Evolutionary conservation across 2,113 vertebrate genomes (phyloP).

Genomic region (Saguinus midas): DNA sequence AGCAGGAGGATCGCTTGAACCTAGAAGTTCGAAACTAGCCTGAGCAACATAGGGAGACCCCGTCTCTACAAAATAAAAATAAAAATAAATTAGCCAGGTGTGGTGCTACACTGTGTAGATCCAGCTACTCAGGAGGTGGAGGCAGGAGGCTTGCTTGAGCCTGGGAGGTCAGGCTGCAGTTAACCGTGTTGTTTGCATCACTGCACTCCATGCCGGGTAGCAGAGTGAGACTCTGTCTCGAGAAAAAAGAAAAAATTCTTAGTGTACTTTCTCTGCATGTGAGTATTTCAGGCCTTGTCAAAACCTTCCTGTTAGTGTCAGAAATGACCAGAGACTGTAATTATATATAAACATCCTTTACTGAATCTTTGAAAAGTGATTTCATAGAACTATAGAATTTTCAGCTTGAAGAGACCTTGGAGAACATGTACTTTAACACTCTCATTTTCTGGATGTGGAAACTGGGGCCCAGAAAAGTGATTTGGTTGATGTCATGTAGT

Average conservation of each 20-base stretch:
- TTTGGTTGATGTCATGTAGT: slow-evolving; percentile 49
- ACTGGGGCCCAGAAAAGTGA: slow-evolving; percentile 45
- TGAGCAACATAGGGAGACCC: too few species aligned
- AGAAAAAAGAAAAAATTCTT: background rate
- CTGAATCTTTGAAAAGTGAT: slow-evolving; percentile 62
- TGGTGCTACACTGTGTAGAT: too few species aligned
- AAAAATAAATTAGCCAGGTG: too few species aligned
- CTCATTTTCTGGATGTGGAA: slow-evolving; percentile 52
- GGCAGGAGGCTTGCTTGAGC: too few species aligned
- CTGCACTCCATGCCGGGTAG: too few species aligned
- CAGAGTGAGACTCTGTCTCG: too few species aligned
- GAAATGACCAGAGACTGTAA: slow-evolving; percentile 56
- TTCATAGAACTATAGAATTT: slow-evolving; percentile 46
- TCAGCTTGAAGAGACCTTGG: slow-evolving; percentile 55
- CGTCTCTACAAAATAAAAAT: too few species aligned
- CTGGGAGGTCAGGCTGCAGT: too few species aligned
- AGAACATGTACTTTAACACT: slow-evolving; percentile 35
- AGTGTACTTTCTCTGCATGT: background rate
- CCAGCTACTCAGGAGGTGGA: too few species aligned
- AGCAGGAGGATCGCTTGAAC: too few species aligned
- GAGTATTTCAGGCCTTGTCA: slow-evolving; percentile 39
- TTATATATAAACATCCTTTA: slow-evolving; percentile 60
- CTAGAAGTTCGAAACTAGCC: too few species aligned
- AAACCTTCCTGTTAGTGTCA: slow-evolving; percentile 44
- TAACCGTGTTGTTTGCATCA: too few species aligned